phyloP scores from a whole-genome alignment of 2,888 invertebrate genomes.

The Melieria crassipennis region DNA sequence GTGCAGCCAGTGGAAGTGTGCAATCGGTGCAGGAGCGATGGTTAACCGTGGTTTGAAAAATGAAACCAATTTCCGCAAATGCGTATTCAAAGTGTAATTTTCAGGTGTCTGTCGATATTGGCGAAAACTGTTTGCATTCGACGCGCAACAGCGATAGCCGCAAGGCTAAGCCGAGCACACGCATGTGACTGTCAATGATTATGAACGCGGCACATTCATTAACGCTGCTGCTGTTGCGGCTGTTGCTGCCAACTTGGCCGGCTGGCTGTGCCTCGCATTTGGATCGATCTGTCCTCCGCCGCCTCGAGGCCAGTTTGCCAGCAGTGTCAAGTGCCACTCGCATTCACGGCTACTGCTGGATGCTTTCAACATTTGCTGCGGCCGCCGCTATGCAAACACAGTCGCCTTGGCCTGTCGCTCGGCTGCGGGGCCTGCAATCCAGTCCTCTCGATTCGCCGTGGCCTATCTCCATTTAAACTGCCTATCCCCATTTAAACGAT shows the following conservation, averaged over 20 bases:
- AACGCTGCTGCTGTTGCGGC: slow-evolving; percentile 19
- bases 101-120: slow-evolving; percentile 26
- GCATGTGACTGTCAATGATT: slow-evolving; percentile 1
- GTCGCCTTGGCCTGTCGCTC: too few species aligned
- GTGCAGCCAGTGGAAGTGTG: slow-evolving; percentile 7
- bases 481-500: slow-evolving; percentile 46
- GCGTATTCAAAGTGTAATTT: slow-evolving; percentile 37
- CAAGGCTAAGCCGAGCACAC: background rate
- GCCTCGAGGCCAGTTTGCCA: slow-evolving; percentile 17
- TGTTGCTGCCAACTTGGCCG: background rate
- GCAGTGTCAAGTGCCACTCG: slow-evolving; percentile 19
- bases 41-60: slow-evolving; percentile 30
- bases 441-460: too few species aligned
- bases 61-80: slow-evolving; percentile 36
- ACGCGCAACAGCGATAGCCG: slow-evolving; percentile 10
- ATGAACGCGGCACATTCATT: slow-evolving; percentile 32
- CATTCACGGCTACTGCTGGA: background rate
- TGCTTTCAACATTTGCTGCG: too few species aligned
- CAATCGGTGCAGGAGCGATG: background rate
- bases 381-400: too few species aligned
- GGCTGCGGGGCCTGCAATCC: too few species aligned
- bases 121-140: slow-evolving; percentile 34
- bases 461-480: background rate
- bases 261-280: background rate
- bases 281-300: slow-evolving; percentile 2